Evolutionary conservation across 2,888 invertebrate genomes (phyloP).

Genomic region (Eristalinus sepulchralis): DNA sequence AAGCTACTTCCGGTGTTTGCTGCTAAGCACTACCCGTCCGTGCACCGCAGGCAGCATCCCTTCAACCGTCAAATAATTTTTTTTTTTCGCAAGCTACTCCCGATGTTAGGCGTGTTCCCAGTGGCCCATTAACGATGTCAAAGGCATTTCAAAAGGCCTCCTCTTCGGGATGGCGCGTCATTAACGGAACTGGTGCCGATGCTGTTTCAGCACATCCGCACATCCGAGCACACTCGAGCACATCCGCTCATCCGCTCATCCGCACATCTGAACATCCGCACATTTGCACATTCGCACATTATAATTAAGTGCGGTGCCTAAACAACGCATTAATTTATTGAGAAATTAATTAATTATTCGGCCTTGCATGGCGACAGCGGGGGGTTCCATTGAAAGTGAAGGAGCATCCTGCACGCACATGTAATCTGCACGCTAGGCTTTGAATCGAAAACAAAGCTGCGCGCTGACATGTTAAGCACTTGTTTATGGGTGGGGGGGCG

Average conservation of each 20-base stretch:
- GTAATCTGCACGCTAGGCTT: background rate
- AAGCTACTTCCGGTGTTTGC: slow-evolving; percentile 30
- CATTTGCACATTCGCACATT: slow-evolving; percentile 26
- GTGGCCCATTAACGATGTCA: slow-evolving; percentile 58
- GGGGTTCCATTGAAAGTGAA: background rate
- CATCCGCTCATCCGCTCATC: slow-evolving; percentile 26
- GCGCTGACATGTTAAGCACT: background rate
- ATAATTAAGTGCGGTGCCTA: slow-evolving; percentile 27
- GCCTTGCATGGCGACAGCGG: background rate
- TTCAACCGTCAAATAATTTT: slow-evolving; percentile 24
- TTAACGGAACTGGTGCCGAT: slow-evolving; percentile 42
- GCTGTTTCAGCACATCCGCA: slow-evolving; percentile 31
- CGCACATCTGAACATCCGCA: slow-evolving; percentile 20
- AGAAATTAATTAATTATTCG: slow-evolving; percentile 53
- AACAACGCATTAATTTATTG: slow-evolving; percentile 43
- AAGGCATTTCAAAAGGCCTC: slow-evolving; percentile 44
- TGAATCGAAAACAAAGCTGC: slow-evolving; percentile 5
- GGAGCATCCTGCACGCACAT: slow-evolving; percentile 15
- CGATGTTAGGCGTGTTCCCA: slow-evolving; percentile 35
- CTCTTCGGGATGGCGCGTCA: slow-evolving; percentile 55
- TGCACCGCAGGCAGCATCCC: slow-evolving; percentile 5
- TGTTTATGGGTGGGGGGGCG: background rate
- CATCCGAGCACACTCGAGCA: slow-evolving; percentile 6
- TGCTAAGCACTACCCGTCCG: background rate
- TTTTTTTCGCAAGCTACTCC: slow-evolving; percentile 53